A percentile compares a stretch with the other conserved stretches of the same genome.
These are phyloP conservation scores for Heterodera carotae DNA, from an alignment of 1,140 invertebrate genomes.

Conservation along the genomic window DNA sequence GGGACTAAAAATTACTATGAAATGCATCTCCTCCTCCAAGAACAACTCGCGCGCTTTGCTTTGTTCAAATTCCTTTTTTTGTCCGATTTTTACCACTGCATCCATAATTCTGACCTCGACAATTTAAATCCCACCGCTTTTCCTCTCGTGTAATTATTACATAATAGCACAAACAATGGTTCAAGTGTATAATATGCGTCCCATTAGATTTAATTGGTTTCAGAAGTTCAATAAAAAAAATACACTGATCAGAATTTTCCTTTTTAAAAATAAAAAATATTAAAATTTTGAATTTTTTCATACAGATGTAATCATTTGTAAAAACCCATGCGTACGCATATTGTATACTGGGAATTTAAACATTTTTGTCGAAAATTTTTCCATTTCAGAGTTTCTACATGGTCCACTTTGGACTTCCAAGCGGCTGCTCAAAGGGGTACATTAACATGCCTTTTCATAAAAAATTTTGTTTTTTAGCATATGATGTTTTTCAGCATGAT, in stretches of 20 bases:
- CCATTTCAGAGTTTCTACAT: slow-evolving; percentile 37
- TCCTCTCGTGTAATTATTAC: slow-evolving; percentile 11
- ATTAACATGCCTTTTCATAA: background rate
- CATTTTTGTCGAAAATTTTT: background rate
- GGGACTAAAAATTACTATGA: background rate
- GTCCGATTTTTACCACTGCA: background rate
- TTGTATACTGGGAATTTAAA: too few species aligned
- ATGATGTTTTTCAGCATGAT: background rate
- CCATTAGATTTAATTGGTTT: too few species aligned
- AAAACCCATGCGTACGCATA: too few species aligned
- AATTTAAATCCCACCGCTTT: background rate
- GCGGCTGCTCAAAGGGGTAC: slow-evolving; percentile 46
- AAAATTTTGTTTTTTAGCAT: slow-evolving; percentile 6
- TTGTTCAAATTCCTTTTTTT: background rate
- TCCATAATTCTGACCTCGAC: background rate
- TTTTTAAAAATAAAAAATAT: too few species aligned
- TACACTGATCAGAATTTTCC: too few species aligned
- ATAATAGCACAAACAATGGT: too few species aligned
- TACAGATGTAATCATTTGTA: too few species aligned
- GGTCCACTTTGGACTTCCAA: slow-evolving; percentile 45
- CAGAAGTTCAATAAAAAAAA: too few species aligned
- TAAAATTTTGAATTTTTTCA: too few species aligned
- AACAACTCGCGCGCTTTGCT: background rate
- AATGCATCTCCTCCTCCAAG: background rate
- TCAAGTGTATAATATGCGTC: too few species aligned